Evolutionary conservation across 2,888 invertebrate species (phyloP), one percentile per base, ranked within the genome.

Genomic region (Morpho helenor): DNA sequence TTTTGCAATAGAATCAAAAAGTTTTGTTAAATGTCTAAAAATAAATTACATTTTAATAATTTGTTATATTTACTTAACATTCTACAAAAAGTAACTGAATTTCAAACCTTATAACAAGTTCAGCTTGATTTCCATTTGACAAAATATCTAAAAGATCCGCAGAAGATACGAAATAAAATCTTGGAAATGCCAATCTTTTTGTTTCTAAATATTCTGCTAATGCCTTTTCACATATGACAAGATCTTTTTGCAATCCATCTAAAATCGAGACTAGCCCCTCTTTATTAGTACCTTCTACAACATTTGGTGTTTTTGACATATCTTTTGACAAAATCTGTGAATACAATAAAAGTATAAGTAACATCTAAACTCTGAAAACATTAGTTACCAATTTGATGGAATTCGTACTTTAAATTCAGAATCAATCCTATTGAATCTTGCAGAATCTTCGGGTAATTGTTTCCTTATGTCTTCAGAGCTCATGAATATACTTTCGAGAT

Each of bases 401-500:
- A 5, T n/a, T 16, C 68, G 66, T 73, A 95, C 94, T 84, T 97
- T 98, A 80, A 99, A 99, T 74, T 97, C 96, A 8, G 92, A 89
- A 80, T 99, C 98, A 68, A 98, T 97, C 68, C 93, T 93, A 84
- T 98, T 97, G 83, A 99, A 99, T 76, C 98, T 92, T 56, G 95
- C 94, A 0, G 98, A 97, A 85, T 99, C 99, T 66, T 97, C 95
- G 3, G 99, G 98, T 56, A 99, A 87, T 80, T 99, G 98, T 75
- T 95, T 96, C 60, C 98, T 93, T 69, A 99, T 99, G 82, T 99
- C 99, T 81, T 99, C 98, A 0, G 98, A 98, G 67, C 98, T 98
- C 94, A 98, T 98, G 80, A 99, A 99, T 78, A 99, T 99, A 72
- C 98, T 98, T 87, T 99, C 98, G 63, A 99, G 92, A 86, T 99